Base-by-base conservation (phyloP, 2,113 vertebrate species). In the Aviceda subcristata region DNA sequence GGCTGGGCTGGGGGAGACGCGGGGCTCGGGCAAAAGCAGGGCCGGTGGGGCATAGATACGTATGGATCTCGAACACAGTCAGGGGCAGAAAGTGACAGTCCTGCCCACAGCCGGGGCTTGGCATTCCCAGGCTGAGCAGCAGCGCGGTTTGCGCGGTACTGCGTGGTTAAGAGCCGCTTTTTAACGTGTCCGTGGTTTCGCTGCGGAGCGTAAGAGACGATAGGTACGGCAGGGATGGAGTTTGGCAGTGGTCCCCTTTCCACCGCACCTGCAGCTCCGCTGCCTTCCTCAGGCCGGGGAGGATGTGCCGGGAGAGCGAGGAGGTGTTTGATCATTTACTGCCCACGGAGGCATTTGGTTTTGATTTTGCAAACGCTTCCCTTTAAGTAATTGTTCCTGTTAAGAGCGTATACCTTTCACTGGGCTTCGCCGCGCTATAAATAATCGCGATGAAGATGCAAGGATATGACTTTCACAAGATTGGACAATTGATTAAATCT, bases 401-500 rank as follows among this genome's bases (percentile, higher is more conserved):
- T 98, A 98, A 97, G 95, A 94, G 96, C 94, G 67, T 96, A 66
- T 97, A 97, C 98, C 97, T 98, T 98, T 97, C 97, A 97, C 94
- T 91, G 94, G 94, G 97, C 96, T 98, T 95, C 80, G 36, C 89
- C 79, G 96, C 96, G 80, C 98, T 98, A 98, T 99, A 99, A 99
- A 99, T 99, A 99, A 99, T 98, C 97, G 96, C 98, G 98, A 99
- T 99, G 99, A 99, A 99, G 99, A 99, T 97, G 98, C 99, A 98
- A 98, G 98, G 98, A 99, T 99, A 99, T 98, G 98, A 99, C 99
- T 99, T 99, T 99, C 99, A 98, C 98, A 98, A 98, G 98, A 99
- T 99, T 99, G 98, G 98, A 98, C 98, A 98, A 99, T 99, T 99
- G 99, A 99, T 99, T 99, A 99, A 99, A 99, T 99, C 98, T 98